A percentile compares a stretch with the other conserved stretches of the same genome.
These are phyloP conservation scores for Prenolepis imparis DNA, from an alignment of 2,888 invertebrate species.

Conservation along the genomic window DNA sequence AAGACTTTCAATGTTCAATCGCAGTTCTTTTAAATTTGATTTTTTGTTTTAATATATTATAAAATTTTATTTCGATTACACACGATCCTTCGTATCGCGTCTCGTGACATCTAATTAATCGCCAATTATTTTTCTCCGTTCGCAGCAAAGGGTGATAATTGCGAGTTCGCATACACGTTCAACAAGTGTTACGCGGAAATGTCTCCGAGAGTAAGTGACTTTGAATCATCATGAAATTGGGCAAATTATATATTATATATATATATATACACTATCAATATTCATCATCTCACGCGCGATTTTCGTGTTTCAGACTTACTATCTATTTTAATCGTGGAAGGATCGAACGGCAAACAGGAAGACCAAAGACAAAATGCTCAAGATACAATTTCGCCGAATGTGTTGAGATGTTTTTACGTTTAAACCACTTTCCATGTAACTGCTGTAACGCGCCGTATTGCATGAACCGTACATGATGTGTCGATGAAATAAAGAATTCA, in stretches of 20 bases:
- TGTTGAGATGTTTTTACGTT: conserved; percentile 45
- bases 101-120: background rate
- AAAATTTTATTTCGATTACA: conserved; percentile 50
- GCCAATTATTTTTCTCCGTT: background rate
- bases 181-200: conserved; percentile 83
- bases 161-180: conserved; percentile 84
- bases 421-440: conserved; percentile 54
- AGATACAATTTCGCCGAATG: conserved; percentile 59
- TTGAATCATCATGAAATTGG: background rate
- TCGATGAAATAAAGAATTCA: conserved; percentile 62
- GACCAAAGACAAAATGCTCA: conserved; percentile 66
- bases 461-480: conserved; percentile 51
- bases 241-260: background rate
- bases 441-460: conserved; percentile 45
- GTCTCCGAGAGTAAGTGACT: conserved; percentile 80
- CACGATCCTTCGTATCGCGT: conserved; percentile 55
- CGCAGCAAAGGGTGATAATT: conserved; percentile 82
- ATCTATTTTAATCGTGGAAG: conserved; percentile 74
- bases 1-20: conserved; percentile 2
- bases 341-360: conserved; percentile 19
- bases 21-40: background rate
- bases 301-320: conserved; percentile 78
- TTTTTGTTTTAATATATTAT: conserved; percentile 16
- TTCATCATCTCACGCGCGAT: background rate
- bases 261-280: no score